Conservation (phyloP, 2,888 invertebrate species). For the Tiliacea citrago region DNA sequence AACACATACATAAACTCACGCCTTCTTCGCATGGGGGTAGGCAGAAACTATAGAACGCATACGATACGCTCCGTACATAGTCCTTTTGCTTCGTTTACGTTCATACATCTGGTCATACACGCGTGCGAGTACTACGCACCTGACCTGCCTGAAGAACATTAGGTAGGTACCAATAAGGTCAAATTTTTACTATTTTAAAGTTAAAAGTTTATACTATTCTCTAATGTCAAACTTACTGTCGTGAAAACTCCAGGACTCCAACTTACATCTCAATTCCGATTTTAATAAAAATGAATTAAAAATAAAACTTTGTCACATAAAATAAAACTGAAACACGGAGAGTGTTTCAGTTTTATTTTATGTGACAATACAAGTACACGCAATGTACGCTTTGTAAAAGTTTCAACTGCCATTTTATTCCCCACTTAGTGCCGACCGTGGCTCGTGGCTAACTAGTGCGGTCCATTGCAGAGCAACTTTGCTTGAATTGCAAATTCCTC, state of each 20-base stretch:
- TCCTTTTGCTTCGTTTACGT: not conserved
- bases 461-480: conserved; percentile 56
- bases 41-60: not conserved
- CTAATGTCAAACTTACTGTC: not conserved
- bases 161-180: not conserved
- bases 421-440: conserved; percentile 41
- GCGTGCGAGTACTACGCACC: not conserved
- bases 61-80: not conserved
- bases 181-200: not conserved
- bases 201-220: not conserved
- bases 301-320: conserved; percentile 5
- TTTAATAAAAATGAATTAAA: no score
- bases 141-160: not conserved
- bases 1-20: not conserved
- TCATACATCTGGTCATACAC: not conserved
- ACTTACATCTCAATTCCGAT: not conserved
- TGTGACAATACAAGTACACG: not conserved
- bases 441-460: conserved; percentile 54
- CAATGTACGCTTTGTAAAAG: conserved; percentile 41
- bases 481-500: conserved; percentile 62
- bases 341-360: no score
- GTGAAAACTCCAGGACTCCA: not conserved
- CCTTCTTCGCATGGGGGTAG: not conserved
- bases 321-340: conserved; percentile 18
- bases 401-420: conserved; percentile 51